phyloP scores from a whole-genome alignment of 2,113 vertebrate species.

The Chlorodrepanis virens region DNA sequence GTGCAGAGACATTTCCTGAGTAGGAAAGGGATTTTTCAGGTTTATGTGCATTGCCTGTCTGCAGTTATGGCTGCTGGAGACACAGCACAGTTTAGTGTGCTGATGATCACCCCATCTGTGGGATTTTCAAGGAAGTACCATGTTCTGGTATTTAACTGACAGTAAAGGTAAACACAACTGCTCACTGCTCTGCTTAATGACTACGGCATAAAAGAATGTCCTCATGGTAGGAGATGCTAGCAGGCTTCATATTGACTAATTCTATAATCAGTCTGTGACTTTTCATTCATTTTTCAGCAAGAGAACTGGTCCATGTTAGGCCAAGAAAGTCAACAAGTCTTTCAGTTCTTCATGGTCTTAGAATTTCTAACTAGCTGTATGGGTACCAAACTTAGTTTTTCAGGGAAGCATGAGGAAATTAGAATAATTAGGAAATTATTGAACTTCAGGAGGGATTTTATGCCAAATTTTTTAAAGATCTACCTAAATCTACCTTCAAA shows the following conservation, averaged over 20 bases:
- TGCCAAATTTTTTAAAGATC: fast-evolving
- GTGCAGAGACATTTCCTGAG: neutral
- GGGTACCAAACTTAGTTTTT: neutral
- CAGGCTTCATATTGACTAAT: neutral
- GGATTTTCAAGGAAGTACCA: neutral
- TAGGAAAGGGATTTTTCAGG: neutral
- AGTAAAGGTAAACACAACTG: neutral
- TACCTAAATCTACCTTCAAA: neutral
- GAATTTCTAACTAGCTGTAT: neutral
- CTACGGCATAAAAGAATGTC: neutral
- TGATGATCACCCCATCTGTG: neutral
- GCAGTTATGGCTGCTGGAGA: neutral
- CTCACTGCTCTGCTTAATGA: neutral
- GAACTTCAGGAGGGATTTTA: neutral
- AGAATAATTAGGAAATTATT: neutral
- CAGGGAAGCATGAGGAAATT: neutral
- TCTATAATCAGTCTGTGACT: neutral
- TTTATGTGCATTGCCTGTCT: neutral
- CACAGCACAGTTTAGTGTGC: neutral
- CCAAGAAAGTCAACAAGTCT: neutral
- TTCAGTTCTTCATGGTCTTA: neutral
- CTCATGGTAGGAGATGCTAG: neutral
- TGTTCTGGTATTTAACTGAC: neutral
- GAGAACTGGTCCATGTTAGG: neutral
- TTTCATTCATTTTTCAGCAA: neutral